A percentile compares a stretch with the other conserved stretches of the same genome.
phyloP scores from a whole-genome alignment of 2,888 invertebrate genomes.

The Meiosimyza decipiens region DNA sequence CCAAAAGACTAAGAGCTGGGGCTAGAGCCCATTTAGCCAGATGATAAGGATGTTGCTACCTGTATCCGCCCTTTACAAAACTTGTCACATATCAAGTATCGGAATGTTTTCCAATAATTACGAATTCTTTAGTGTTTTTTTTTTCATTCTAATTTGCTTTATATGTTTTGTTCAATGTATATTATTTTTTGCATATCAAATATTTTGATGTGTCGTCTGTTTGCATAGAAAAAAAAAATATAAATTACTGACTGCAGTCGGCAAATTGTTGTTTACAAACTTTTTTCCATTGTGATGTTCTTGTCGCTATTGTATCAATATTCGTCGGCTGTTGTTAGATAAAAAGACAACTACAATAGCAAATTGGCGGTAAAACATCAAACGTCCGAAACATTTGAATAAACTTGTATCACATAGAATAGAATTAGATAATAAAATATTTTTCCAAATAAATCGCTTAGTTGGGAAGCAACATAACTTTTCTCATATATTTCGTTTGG shows the following conservation, averaged over 20 bases:
- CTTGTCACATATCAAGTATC: too few relatives aligned
- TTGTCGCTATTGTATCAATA: background rate
- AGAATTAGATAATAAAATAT: too few relatives aligned
- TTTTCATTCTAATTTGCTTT: background rate
- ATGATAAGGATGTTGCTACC: too few relatives aligned
- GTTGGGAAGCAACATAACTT: too few relatives aligned
- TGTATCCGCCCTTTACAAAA: too few relatives aligned
- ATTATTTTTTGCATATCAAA: background rate
- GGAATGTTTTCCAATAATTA: too few relatives aligned
- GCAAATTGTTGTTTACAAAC: slow-evolving; percentile 12
- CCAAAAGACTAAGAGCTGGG: too few relatives aligned
- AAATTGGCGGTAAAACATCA: slow-evolving; percentile 4
- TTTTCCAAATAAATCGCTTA: too few relatives aligned
- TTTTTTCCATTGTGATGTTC: background rate
- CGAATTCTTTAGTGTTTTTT: background rate
- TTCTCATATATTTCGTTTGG: too few relatives aligned
- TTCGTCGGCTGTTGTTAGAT: background rate
- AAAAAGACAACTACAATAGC: background rate
- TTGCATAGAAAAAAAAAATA: slow-evolving; percentile 1
- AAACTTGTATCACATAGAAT: too few relatives aligned
- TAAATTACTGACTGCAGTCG: background rate
- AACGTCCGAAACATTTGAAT: background rate
- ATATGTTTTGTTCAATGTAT: background rate
- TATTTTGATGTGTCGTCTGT: background rate
- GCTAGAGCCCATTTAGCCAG: too few relatives aligned